Conservation (phyloP, 2,113 vertebrate genomes). For the Serilophus lunatus region DNA sequence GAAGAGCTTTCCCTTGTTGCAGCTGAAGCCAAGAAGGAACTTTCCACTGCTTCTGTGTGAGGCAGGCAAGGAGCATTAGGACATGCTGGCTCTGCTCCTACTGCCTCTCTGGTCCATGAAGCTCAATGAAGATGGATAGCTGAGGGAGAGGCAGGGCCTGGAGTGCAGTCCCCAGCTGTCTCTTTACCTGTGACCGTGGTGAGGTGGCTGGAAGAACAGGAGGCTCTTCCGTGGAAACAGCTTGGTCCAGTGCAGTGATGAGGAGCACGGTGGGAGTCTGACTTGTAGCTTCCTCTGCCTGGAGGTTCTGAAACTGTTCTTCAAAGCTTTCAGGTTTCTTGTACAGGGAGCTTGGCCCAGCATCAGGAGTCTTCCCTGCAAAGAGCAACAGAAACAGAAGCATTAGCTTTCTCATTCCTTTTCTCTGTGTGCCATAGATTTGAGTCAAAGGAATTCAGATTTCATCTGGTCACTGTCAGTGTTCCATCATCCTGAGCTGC, state of each 20-base stretch:
- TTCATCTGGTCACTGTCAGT: not conserved
- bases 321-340: conserved; percentile 69
- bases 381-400: not conserved
- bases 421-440: not conserved
- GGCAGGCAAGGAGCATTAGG: not conserved
- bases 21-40: not conserved
- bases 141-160: not conserved
- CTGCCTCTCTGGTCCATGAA: not conserved
- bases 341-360: conserved; percentile 77
- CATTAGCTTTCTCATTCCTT: not conserved
- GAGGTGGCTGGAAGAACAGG: conserved; percentile 81
- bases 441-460: not conserved
- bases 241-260: conserved; percentile 72
- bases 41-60: not conserved
- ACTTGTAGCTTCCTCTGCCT: conserved; percentile 60
- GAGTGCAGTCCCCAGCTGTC: not conserved
- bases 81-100: not conserved
- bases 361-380: conserved; percentile 75
- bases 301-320: conserved; percentile 44
- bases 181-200: conserved; percentile 82
- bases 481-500: not conserved
- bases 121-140: not conserved
- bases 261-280: conserved; percentile 51
- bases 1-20: not conserved
- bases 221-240: conserved; percentile 81